Evolutionary conservation across 2,888 invertebrate genomes (phyloP).

Genomic region (Dione vanillae): DNA sequence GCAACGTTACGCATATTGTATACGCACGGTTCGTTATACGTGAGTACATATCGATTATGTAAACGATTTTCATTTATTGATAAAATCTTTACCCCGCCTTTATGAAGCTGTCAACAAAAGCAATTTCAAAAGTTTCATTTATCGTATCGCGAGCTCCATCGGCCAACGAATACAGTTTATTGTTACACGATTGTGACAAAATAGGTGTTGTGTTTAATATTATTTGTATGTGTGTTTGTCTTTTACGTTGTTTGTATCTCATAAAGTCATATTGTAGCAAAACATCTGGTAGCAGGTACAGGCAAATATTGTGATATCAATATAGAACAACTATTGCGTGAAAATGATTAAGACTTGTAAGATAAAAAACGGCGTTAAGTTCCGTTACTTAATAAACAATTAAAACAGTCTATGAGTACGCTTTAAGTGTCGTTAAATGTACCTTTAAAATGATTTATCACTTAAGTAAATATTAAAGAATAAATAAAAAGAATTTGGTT

Average conservation of each 20-base stretch:
- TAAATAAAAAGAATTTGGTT: no score
- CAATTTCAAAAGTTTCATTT: slow-evolving; percentile 42
- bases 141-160: slow-evolving; percentile 32
- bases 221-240: not conserved
- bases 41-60: slow-evolving; percentile 30
- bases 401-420: no score
- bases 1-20: not conserved
- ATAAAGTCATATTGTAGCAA: no score
- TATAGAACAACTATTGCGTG: no score
- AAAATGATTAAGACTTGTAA: no score
- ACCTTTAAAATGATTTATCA: no score
- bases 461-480: no score
- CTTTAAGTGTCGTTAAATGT: no score
- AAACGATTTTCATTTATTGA: slow-evolving; percentile 37
- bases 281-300: no score
- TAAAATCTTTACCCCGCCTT: slow-evolving; percentile 39
- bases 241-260: not conserved
- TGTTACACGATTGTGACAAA: not conserved
- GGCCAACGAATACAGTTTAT: slow-evolving; percentile 28
- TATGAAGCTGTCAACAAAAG: slow-evolving; percentile 43
- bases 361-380: not conserved
- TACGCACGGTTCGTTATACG: not conserved
- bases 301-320: no score
- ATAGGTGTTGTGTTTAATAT: not conserved
- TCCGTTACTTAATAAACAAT: not conserved